Evolutionary conservation across 2,888 invertebrate species (phyloP), one percentile per base, ranked within the genome.

Genomic region (Loripinus fragilis): DNA sequence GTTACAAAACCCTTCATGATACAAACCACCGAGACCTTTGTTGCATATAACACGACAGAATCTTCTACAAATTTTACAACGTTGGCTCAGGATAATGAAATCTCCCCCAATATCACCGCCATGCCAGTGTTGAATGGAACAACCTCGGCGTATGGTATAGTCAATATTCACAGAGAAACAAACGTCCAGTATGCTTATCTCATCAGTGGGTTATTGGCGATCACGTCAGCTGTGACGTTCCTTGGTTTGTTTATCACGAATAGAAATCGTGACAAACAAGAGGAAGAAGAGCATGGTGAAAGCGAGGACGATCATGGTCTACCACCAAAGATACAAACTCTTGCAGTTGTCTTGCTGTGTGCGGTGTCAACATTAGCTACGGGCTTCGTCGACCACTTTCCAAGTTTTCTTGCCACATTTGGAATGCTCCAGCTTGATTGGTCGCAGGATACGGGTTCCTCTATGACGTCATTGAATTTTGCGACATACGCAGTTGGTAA

Each of bases 1-100:
- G 79, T 81, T 0, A 83, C 81, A 17, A 77, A 80, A 20, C 85
- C 85, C 8, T 87, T 87, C 50, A 71, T 85, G 17, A 74, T 69
- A 8, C 20, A 50, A 28, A 41, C 45, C 38, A 42, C 35, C 48
- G 60, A 60, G 17, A 60, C 60, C 7, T 2, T 60, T 2, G 33
- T 10, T 2, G 10, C 12, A 3, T 7, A 12, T 2, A 33, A 30
- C 33, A 5, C 1, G 1, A 17, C 60, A 12, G 60, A 33, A 33
- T 5, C 15, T 10, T 20, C 7, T 3, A 33, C 17, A 2, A 60
- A 60, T 17, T 60, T 2, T 33, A 17, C 33, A 1, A 20, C 15
- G 33, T 8, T 1, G 10, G 7, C 7, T 5, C 7, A 10, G 15
- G 1, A 15, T 5, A 60, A 33, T 33, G 20, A 33, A 33, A 33